phyloP scores from a whole-genome alignment of 1,140 invertebrate genomes.

The Idris sp. region DNA sequence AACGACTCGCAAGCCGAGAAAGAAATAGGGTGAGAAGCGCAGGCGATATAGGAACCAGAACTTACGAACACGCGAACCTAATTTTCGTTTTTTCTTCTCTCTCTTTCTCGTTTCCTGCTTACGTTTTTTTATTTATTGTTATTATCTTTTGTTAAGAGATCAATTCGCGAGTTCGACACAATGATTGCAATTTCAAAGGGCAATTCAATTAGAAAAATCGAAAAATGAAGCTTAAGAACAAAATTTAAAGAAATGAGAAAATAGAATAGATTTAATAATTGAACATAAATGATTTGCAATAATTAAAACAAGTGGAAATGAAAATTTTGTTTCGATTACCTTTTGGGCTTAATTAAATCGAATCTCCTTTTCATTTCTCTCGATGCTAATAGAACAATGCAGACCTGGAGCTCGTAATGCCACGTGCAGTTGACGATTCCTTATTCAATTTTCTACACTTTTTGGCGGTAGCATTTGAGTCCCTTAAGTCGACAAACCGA shows the following conservation, averaged over 20 bases:
- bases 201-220: not conserved
- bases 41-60: slow-evolving; percentile 43
- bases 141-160: slow-evolving; percentile 28
- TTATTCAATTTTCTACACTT: slow-evolving; percentile 56
- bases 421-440: slow-evolving; percentile 52
- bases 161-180: slow-evolving; percentile 6
- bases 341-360: slow-evolving; percentile 24
- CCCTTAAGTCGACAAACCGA: slow-evolving; percentile 49
- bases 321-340: no score
- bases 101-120: slow-evolving; percentile 13
- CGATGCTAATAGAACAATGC: slow-evolving; percentile 25
- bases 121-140: slow-evolving; percentile 30
- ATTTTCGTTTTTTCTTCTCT: slow-evolving; percentile 37
- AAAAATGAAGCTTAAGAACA: no score
- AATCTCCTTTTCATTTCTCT: slow-evolving; percentile 23
- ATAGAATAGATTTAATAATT: no score
- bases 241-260: no score
- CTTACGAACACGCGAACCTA: slow-evolving; percentile 49
- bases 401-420: slow-evolving; percentile 25
- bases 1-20: slow-evolving; percentile 53
- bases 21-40: slow-evolving; percentile 60
- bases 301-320: no score
- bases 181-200: slow-evolving; percentile 13
- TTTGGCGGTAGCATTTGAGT: slow-evolving; percentile 52
- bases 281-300: no score